These are phyloP conservation scores for Drosophila seguyi DNA, from an alignment of 1,140 invertebrate species.

Conservation along the genomic window DNA sequence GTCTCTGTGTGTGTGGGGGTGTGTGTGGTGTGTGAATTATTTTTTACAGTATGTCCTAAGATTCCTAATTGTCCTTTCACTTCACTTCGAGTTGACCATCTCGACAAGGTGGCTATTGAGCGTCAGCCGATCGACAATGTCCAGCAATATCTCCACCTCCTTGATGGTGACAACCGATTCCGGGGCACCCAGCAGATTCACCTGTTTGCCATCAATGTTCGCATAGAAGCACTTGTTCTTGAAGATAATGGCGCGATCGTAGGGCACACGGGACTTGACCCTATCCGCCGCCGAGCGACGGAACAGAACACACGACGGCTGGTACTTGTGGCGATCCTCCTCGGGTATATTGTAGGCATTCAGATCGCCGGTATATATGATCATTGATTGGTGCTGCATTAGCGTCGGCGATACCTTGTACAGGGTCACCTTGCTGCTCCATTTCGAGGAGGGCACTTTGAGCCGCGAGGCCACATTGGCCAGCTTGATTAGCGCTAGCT, in stretches of 20 bases:
- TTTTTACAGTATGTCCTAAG: constrained; percentile 37
- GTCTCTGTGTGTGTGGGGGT: constrained; percentile 5
- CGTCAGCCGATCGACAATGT: constrained; percentile 74
- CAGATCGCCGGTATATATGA: constrained; percentile 79
- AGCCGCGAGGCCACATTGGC: constrained; percentile 70
- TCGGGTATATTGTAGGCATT: constrained; percentile 72
- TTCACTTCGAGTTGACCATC: constrained; percentile 62
- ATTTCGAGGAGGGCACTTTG: constrained; percentile 62
- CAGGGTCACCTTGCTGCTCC: constrained; percentile 80
- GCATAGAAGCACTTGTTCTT: constrained; percentile 83
- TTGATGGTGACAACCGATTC: constrained; percentile 50
- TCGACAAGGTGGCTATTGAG: constrained; percentile 73
- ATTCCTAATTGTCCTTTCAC: constrained; percentile 5
- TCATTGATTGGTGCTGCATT: constrained; percentile 60
- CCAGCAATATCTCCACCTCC: constrained; percentile 79
- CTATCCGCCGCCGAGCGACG: constrained; percentile 60
- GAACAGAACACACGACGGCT: constrained; percentile 82
- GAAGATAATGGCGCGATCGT: constrained; percentile 83
- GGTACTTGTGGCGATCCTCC: constrained; percentile 79
- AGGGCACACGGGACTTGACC: constrained; percentile 68
- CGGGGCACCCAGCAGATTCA: constrained; percentile 78
- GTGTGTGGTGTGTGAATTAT: constrained; percentile 6
- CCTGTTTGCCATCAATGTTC: constrained; percentile 84
- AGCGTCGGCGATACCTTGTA: constrained; percentile 70
- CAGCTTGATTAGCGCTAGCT: constrained; percentile 74